These are phyloP conservation scores for Andrena hattorfiana DNA, from an alignment of 2,888 invertebrate species.

Conservation along the genomic window DNA sequence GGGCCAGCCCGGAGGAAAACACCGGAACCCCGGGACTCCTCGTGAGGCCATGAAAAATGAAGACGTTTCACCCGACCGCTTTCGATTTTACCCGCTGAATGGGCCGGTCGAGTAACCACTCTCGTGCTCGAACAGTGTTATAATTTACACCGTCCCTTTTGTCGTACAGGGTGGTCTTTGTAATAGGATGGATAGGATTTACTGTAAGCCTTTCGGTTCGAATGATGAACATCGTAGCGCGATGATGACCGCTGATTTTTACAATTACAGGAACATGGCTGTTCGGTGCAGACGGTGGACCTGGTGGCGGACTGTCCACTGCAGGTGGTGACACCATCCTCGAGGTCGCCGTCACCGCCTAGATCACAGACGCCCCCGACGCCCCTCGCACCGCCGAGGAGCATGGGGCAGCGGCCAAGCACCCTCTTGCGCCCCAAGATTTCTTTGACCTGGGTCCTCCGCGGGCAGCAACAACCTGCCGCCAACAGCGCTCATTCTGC, in stretches of 20 bases:
- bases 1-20: slow-evolving; percentile 35
- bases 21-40: slow-evolving; percentile 31
- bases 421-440: slow-evolving; percentile 87
- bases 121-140: slow-evolving; percentile 26
- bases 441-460: slow-evolving; percentile 91
- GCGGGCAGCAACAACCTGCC: slow-evolving; percentile 86
- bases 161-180: slow-evolving; percentile 9
- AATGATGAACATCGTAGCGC: not conserved
- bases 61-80: slow-evolving; percentile 59
- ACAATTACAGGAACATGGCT: slow-evolving; percentile 71
- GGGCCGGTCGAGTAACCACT: slow-evolving; percentile 42
- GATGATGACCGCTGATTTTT: not conserved
- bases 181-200: not conserved
- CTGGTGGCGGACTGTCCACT: slow-evolving; percentile 81
- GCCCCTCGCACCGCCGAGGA: slow-evolving; percentile 61
- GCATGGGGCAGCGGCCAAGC: slow-evolving; percentile 82
- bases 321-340: slow-evolving; percentile 67
- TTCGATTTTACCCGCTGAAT: slow-evolving; percentile 56
- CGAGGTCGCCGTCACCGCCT: slow-evolving; percentile 67
- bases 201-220: not conserved
- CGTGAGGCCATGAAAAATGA: slow-evolving; percentile 53
- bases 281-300: slow-evolving; percentile 80
- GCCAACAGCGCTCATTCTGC: slow-evolving; percentile 57
- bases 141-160: slow-evolving; percentile 46
- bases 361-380: slow-evolving; percentile 62